Conservation (phyloP, 2,113 vertebrate genomes). For the Hoplias malabaricus region DNA sequence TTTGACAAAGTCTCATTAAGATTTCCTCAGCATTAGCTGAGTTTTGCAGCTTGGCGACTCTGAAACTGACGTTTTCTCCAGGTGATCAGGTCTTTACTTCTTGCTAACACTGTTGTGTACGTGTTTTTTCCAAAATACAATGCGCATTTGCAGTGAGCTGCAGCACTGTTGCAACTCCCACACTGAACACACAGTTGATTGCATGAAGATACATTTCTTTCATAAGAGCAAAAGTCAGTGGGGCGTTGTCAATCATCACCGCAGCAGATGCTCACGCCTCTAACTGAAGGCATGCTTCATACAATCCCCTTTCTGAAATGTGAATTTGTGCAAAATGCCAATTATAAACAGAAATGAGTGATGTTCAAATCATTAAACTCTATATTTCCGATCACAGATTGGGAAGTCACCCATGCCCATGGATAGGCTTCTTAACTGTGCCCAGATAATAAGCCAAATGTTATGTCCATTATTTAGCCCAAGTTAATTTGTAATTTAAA, state of each 20-base stretch:
- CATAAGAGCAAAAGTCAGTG: slow-evolving; percentile 2
- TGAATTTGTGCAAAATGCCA: too few relatives aligned
- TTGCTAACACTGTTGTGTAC: not conserved
- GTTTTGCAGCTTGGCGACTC: not conserved
- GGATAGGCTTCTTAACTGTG: too few relatives aligned
- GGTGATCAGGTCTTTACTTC: not conserved
- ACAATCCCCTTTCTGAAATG: too few relatives aligned
- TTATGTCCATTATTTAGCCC: too few relatives aligned
- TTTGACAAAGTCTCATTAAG: not conserved
- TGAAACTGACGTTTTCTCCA: not conserved
- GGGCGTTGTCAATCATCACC: not conserved
- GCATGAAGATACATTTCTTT: not conserved
- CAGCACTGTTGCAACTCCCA: not conserved
- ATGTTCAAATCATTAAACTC: too few relatives aligned
- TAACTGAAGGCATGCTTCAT: not conserved
- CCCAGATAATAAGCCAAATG: too few relatives aligned
- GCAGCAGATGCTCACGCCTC: not conserved
- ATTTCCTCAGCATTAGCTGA: not conserved
- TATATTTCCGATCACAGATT: too few relatives aligned
- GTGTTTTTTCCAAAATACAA: not conserved
- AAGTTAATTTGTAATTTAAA: too few relatives aligned
- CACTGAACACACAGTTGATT: not conserved
- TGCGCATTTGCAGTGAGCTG: not conserved
- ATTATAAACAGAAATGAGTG: too few relatives aligned
- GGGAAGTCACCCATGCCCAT: too few relatives aligned